These are phyloP conservation scores for Hyppa rectilinea DNA, from an alignment of 2,888 invertebrate species.

Conservation along the genomic window DNA sequence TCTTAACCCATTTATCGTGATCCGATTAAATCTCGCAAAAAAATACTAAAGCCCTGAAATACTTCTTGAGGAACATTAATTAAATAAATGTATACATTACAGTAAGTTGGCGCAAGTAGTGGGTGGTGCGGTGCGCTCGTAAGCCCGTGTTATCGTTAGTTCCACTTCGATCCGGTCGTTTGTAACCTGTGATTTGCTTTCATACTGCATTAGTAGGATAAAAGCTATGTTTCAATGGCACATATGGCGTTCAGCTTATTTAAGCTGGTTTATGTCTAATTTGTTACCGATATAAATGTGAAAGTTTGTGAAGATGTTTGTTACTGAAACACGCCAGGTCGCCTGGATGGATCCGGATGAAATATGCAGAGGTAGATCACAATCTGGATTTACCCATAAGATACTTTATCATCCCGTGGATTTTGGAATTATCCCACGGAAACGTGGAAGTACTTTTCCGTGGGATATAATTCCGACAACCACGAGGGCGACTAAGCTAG, in stretches of 20 bases:
- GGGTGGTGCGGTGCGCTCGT: conserved; percentile 28
- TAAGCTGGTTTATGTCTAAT: conserved; percentile 12
- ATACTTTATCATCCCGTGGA: no score
- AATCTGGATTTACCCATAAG: no score
- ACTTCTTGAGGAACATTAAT: conserved; percentile 50
- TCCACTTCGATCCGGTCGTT: conserved; percentile 55
- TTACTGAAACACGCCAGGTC: no score
- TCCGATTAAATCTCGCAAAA: conserved; percentile 25
- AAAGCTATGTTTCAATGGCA: conserved; percentile 30
- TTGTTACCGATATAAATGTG: no score
- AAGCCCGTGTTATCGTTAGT: conserved; percentile 54
- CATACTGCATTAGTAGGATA: conserved; percentile 52
- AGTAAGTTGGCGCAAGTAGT: conserved; percentile 40
- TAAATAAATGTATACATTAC: conserved; percentile 55
- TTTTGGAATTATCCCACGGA: no score
- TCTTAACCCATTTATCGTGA: conserved; percentile 31
- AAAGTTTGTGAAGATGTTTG: no score
- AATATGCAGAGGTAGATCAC: no score
- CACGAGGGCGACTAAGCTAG: no score
- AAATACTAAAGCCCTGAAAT: conserved; percentile 26
- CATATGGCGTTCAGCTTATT: conserved; percentile 21
- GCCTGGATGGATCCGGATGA: no score
- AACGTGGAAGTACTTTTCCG: no score
- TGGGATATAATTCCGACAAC: no score
- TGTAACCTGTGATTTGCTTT: conserved; percentile 58